These are phyloP conservation scores for Mesoclemmys tuberculata DNA, from an alignment of 2,113 vertebrate species.

Conservation along the genomic window DNA sequence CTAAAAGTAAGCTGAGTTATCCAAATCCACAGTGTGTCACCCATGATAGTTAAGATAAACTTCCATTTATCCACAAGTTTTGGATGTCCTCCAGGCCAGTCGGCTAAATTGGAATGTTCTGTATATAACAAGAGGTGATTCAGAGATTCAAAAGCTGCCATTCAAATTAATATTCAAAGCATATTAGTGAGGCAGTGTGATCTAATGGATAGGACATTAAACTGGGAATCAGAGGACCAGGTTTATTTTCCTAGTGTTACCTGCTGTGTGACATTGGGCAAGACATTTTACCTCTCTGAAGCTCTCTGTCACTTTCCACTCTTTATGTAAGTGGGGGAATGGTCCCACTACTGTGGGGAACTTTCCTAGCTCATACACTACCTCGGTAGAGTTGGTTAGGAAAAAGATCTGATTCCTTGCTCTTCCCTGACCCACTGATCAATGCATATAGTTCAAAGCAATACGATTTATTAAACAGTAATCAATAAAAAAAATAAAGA, in stretches of 20 bases:
- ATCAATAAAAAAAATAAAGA: no score
- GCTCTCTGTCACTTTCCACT: fast-evolving
- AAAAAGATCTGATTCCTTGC: no score
- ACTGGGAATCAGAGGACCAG: not conserved
- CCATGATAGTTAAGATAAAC: not conserved
- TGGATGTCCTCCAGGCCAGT: not conserved
- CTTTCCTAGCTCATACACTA: no score
- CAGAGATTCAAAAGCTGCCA: fast-evolving
- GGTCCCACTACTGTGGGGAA: no score
- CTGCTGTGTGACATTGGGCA: not conserved
- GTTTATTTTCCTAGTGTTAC: not conserved
- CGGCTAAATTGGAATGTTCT: not conserved
- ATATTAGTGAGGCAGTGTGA: not conserved
- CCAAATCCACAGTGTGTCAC: not conserved
- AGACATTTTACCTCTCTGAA: not conserved
- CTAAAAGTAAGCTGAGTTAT: not conserved
- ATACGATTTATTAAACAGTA: no score
- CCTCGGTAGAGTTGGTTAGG: no score
- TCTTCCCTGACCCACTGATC: no score
- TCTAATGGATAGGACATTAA: not conserved
- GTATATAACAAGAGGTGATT: not conserved
- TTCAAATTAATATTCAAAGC: not conserved
- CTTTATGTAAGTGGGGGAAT: not conserved
- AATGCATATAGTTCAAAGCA: no score
- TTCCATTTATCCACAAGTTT: not conserved